A percentile compares a stretch with the other conserved stretches of the same genome.
Conservation (phyloP, 2,797 vertebrate species). For the Ptychadena robeensis region DNA sequence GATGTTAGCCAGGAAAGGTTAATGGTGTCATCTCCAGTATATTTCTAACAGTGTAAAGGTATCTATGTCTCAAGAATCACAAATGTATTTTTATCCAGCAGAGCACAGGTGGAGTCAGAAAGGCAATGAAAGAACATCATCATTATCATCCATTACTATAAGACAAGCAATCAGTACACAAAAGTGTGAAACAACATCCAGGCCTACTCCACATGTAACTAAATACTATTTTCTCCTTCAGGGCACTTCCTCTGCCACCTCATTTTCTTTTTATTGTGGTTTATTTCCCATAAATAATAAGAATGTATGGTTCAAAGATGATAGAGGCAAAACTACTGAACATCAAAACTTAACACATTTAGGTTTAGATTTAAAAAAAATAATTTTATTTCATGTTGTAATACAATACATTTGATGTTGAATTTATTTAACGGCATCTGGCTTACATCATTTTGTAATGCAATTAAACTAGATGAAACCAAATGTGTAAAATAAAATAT, state of each 20-base stretch:
- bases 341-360: background rate
- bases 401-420: too few relatives aligned
- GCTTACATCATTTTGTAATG: background rate
- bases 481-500: background rate
- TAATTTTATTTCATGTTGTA: background rate
- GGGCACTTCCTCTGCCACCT: background rate
- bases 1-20: background rate
- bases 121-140: background rate
- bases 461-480: background rate
- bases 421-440: too few relatives aligned
- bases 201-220: background rate
- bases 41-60: background rate
- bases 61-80: background rate
- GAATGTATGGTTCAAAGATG: background rate
- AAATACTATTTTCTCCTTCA: background rate
- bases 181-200: background rate
- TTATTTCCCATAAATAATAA: too few relatives aligned
- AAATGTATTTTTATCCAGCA: conserved; percentile 10
- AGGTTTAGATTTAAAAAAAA: background rate
- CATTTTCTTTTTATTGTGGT: background rate
- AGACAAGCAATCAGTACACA: background rate
- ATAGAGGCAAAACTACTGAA: background rate
- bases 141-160: background rate
- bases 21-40: background rate
- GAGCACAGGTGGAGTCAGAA: conserved; percentile 3